Evolutionary conservation across 2,888 invertebrate genomes (phyloP).

Genomic region (Heteromyza rotundicornis): DNA sequence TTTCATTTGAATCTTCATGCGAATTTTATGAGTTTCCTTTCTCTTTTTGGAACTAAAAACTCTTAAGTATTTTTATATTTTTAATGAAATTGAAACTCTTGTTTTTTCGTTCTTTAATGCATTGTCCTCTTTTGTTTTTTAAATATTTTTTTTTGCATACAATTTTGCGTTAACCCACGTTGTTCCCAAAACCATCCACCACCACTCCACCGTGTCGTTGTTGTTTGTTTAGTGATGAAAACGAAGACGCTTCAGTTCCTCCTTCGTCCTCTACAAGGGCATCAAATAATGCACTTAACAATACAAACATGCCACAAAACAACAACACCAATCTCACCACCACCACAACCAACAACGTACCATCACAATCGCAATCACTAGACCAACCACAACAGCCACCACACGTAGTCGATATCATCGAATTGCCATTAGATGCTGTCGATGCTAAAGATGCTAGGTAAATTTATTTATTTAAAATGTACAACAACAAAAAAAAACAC

Average conservation of each 20-base stretch:
- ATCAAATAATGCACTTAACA: constrained; percentile 43
- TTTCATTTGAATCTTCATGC: too few species aligned
- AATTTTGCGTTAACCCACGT: constrained; percentile 14
- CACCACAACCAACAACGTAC: constrained; percentile 38
- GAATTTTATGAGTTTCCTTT: too few species aligned
- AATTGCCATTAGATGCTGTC: constrained; percentile 55
- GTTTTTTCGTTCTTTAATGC: constrained; percentile 7
- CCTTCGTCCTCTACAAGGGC: constrained; percentile 50
- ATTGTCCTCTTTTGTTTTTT: constrained; percentile 22
- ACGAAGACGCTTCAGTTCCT: constrained; percentile 38
- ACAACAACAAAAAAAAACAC: background rate
- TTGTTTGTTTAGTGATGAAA: constrained; percentile 47
- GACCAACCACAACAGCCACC: constrained; percentile 46
- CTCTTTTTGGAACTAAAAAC: too few species aligned
- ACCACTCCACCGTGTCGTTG: constrained; percentile 14
- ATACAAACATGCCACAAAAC: constrained; percentile 30
- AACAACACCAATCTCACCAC: constrained; percentile 28
- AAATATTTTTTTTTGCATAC: constrained; percentile 28
- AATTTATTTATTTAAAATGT: constrained; percentile 24
- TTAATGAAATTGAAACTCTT: too few species aligned
- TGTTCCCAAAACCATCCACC: constrained; percentile 25
- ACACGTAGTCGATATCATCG: constrained; percentile 52
- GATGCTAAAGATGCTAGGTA: constrained; percentile 55
- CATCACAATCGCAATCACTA: constrained; percentile 36
- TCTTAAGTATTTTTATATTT: too few species aligned